phyloP scores from a whole-genome alignment of 2,888 invertebrate genomes.

The Conchocele bisecta region DNA sequence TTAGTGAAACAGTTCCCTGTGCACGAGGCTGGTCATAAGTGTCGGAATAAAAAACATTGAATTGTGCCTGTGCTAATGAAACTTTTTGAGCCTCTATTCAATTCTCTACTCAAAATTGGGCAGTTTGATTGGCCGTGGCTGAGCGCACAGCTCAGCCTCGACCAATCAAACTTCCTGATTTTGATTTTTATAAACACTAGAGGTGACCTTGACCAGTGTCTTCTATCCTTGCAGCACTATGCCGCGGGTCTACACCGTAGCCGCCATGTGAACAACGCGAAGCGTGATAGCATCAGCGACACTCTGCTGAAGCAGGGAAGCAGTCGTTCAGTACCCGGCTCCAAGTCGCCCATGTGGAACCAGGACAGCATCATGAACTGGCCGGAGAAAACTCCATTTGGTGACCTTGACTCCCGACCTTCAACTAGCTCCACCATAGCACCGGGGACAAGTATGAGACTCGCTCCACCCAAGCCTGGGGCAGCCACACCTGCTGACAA shows the following conservation, averaged over 20 bases:
- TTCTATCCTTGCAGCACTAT: no score
- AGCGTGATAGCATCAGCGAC: slow-evolving; percentile 49
- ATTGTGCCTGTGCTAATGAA: no score
- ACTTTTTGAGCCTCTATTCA: no score
- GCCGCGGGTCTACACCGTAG: slow-evolving; percentile 49
- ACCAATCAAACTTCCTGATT: no score
- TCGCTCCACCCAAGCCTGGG: slow-evolving; percentile 25
- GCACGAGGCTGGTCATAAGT: no score
- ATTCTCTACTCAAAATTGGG: no score
- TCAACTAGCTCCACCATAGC: slow-evolving; percentile 48
- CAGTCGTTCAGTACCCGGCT: slow-evolving; percentile 24
- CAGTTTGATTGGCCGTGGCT: no score
- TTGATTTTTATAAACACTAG: no score
- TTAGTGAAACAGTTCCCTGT: no score
- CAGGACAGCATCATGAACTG: slow-evolving; percentile 70
- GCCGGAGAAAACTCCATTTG: slow-evolving; percentile 61
- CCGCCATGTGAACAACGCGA: slow-evolving; percentile 41
- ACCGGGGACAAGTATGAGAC: slow-evolving; percentile 14
- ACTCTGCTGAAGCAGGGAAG: slow-evolving; percentile 21
- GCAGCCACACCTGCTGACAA: slow-evolving; percentile 13
- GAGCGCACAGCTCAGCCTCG: no score
- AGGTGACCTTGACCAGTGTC: no score
- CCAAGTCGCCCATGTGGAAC: slow-evolving; percentile 60
- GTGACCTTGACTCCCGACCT: slow-evolving; percentile 43
- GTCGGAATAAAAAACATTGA: no score